Conservation (phyloP, 2,113 vertebrate species). For the Paramormyrops kingsleyae region DNA sequence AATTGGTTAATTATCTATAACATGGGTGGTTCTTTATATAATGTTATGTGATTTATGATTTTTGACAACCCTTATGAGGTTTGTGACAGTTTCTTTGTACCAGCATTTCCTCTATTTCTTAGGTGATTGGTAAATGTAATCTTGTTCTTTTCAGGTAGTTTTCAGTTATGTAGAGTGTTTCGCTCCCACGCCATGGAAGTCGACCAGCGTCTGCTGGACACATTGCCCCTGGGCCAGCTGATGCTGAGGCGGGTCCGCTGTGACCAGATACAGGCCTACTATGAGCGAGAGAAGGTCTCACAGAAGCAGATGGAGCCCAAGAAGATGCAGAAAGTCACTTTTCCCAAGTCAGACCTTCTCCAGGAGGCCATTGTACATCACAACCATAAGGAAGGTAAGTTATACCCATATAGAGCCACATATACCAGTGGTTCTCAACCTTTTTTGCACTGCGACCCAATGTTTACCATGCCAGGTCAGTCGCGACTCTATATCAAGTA, state of each 20-base stretch:
- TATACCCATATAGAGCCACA: neutral
- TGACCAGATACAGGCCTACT: slow-evolving; percentile 85
- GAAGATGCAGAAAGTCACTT: slow-evolving; percentile 65
- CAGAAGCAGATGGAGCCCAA: slow-evolving; percentile 67
- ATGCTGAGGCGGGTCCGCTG: slow-evolving; percentile 87
- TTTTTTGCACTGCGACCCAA: no score
- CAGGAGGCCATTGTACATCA: slow-evolving; percentile 79
- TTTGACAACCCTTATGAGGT: neutral
- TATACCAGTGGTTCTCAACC: no score
- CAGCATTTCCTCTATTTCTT: neutral
- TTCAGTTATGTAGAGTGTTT: slow-evolving; percentile 95
- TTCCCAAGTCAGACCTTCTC: slow-evolving; percentile 62
- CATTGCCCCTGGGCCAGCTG: slow-evolving; percentile 84
- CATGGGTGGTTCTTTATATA: neutral
- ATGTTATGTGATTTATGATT: neutral
- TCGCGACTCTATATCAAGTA: no score
- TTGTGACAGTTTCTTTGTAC: neutral
- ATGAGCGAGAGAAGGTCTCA: slow-evolving; percentile 77
- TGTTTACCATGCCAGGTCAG: no score
- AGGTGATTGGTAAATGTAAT: neutral
- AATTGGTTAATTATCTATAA: neutral
- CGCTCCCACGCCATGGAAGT: slow-evolving; percentile 95
- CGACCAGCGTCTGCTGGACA: slow-evolving; percentile 95
- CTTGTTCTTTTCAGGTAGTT: slow-evolving; percentile 70
- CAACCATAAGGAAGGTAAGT: slow-evolving; percentile 84